A percentile compares a stretch with the other conserved stretches of the same genome.
Evolutionary conservation across 1,140 invertebrate genomes (phyloP).

Genomic region (Laupala kohalensis): DNA sequence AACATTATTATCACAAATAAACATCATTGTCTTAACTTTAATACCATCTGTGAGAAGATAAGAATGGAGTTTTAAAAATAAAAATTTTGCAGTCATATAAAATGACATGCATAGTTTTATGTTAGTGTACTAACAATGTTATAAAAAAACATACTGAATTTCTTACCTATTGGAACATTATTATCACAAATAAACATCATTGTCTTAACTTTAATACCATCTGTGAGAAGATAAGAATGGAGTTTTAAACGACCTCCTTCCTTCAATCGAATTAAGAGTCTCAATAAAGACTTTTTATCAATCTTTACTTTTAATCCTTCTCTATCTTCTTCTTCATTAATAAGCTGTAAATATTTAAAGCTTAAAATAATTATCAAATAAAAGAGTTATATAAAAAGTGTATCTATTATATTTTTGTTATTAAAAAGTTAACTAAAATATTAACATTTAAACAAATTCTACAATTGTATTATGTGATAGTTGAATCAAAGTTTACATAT

Average conservation of each 20-base stretch:
- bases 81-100: no score
- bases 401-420: no score
- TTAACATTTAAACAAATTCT: no score
- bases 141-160: no score
- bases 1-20: conserved; percentile 43
- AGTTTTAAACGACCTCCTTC: conserved; percentile 44
- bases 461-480: no score
- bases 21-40: conserved; percentile 33
- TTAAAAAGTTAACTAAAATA: no score
- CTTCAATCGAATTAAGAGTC: conserved; percentile 39
- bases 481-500: no score
- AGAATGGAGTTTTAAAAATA: conserved; percentile 43
- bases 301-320: conserved; percentile 41
- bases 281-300: conserved; percentile 44
- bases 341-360: conserved; percentile 11
- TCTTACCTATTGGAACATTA: conserved; percentile 24
- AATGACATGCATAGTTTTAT: no score
- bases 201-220: conserved; percentile 30
- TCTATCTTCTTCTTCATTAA: conserved; percentile 33
- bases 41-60: conserved; percentile 35
- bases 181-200: conserved; percentile 44
- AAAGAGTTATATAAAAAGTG: no score
- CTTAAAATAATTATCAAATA: no score
- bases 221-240: conserved; percentile 38
- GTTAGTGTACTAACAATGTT: no score